Evolutionary conservation across 2,797 vertebrate species (phyloP).

Genomic region (Sarcophilus harrisii): DNA sequence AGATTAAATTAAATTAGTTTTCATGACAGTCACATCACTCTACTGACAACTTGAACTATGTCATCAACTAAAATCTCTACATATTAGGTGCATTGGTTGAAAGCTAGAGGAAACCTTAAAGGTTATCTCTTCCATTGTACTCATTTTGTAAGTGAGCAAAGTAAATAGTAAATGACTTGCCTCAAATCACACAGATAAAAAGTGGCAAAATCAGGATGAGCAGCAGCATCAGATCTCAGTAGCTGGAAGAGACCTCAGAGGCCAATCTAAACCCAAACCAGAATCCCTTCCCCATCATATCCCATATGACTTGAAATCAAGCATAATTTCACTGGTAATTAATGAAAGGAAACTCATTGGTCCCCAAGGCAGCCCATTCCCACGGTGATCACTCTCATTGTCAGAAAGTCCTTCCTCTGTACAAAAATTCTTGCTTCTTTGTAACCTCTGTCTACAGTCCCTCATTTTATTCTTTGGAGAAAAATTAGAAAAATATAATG

Average conservation of each 20-base stretch:
- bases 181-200: not conserved
- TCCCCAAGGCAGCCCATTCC: not conserved
- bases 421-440: not conserved
- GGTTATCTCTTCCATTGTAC: not conserved
- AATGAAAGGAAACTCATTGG: not conserved
- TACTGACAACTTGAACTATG: not conserved
- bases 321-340: not conserved
- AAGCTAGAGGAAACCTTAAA: not conserved
- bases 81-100: not conserved
- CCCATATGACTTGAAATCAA: not conserved
- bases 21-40: not conserved
- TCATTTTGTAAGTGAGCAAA: not conserved
- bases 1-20: not conserved
- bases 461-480: not conserved
- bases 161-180: not conserved
- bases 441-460: not conserved
- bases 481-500: not conserved
- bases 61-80: not conserved
- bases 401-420: not conserved
- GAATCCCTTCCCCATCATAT: not conserved
- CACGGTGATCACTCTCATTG: not conserved
- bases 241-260: not conserved
- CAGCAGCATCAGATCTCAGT: not conserved
- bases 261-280: not conserved
- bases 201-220: not conserved